These are phyloP conservation scores for Drosophila siamana DNA, from an alignment of 2,888 invertebrate genomes.

Conservation along the genomic window DNA sequence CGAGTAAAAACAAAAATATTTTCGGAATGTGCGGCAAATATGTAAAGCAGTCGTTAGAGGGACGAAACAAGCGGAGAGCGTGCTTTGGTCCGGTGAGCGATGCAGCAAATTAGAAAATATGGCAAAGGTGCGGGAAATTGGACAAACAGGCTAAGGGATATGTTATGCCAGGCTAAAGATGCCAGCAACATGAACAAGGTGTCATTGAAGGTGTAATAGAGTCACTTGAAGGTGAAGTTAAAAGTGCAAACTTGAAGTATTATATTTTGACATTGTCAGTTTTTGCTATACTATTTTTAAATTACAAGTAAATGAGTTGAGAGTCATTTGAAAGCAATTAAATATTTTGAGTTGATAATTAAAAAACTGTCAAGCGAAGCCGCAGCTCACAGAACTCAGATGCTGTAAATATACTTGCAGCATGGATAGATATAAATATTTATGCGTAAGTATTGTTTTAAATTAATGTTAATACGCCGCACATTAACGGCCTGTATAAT, in stretches of 20 bases:
- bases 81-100: constrained; percentile 24
- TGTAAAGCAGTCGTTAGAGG: constrained; percentile 24
- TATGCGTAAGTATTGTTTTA: constrained; percentile 15
- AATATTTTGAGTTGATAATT: constrained; percentile 40
- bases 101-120: constrained; percentile 61
- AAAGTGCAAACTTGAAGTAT: no score
- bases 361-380: constrained; percentile 39
- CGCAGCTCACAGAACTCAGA: constrained; percentile 24
- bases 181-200: constrained; percentile 6
- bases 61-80: not conserved
- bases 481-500: constrained; percentile 54
- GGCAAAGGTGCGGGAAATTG: constrained; percentile 45
- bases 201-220: not conserved
- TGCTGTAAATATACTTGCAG: not conserved
- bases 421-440: constrained; percentile 3
- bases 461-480: constrained; percentile 59
- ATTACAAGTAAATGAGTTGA: no score
- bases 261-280: no score
- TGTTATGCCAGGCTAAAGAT: constrained; percentile 30
- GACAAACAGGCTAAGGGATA: constrained; percentile 36
- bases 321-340: constrained; percentile 60
- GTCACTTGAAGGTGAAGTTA: not conserved
- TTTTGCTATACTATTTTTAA: no score
- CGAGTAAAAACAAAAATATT: constrained; percentile 67
- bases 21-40: constrained; percentile 63